Conservation (phyloP, 2,888 invertebrate species). For the Phaonia tiefii region DNA sequence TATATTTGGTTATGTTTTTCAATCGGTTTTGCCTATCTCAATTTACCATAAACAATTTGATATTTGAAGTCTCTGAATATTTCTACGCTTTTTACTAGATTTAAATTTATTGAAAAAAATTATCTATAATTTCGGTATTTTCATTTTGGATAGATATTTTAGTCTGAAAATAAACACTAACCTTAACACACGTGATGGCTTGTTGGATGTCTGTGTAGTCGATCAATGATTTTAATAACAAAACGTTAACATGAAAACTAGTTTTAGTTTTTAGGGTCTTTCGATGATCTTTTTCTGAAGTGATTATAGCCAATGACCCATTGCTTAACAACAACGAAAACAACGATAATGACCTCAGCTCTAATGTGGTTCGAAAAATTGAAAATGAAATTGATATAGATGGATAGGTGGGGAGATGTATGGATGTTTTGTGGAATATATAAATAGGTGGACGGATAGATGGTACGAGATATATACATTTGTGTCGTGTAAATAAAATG, state of each 20-base stretch:
- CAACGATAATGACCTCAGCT: constrained; percentile 51
- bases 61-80: neutral
- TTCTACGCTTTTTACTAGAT: neutral
- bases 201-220: neutral
- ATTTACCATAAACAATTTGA: constrained; percentile 38
- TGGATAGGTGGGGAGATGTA: neutral
- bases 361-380: constrained; percentile 31
- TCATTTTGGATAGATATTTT: neutral
- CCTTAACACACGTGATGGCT: constrained; percentile 52
- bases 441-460: neutral
- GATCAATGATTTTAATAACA: constrained; percentile 44
- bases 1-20: neutral
- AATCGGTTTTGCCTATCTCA: constrained; percentile 20
- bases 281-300: constrained; percentile 11
- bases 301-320: constrained; percentile 62
- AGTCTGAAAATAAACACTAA: constrained; percentile 20
- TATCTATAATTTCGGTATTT: constrained; percentile 16
- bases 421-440: too few relatives aligned
- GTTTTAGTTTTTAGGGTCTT: constrained; percentile 42
- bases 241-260: constrained; percentile 50
- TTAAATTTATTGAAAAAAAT: constrained; percentile 32
- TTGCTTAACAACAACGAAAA: constrained; percentile 14
- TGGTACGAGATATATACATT: too few relatives aligned
- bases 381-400: constrained; percentile 46
- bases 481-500: constrained; percentile 24